Conservation (phyloP, 2,797 vertebrate species). For the Enteromius argenteus region DNA sequence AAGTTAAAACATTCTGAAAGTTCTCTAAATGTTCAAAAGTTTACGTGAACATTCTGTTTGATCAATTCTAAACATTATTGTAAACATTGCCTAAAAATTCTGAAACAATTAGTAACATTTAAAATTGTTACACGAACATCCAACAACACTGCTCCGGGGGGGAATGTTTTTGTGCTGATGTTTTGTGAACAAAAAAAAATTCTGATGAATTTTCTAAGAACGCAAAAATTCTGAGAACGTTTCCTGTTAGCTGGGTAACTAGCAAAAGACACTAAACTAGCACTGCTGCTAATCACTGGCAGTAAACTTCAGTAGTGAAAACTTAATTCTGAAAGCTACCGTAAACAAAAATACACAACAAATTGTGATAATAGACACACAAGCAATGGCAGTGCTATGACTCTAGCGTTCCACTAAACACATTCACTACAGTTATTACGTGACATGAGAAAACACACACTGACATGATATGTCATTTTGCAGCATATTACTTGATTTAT, state of each 20-base stretch:
- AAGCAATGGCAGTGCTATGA: constrained; percentile 38
- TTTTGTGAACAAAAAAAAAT: not conserved
- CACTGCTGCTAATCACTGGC: constrained; percentile 29
- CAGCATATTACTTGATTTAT: constrained; percentile 53
- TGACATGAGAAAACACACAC: constrained; percentile 20
- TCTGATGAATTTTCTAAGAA: not conserved
- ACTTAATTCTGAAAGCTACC: constrained; percentile 28
- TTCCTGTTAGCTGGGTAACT: constrained; percentile 10
- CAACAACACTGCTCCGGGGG: not conserved
- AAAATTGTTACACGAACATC: not conserved
- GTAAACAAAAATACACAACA: constrained; percentile 29
- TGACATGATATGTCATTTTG: constrained; percentile 28
- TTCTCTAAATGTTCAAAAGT: not conserved
- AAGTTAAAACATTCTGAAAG: not conserved
- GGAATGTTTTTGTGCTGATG: not conserved
- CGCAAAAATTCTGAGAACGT: not conserved
- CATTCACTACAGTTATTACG: constrained; percentile 31
- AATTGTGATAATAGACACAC: constrained; percentile 12
- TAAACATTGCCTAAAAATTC: not conserved
- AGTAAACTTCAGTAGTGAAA: constrained; percentile 33
- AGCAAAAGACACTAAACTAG: not conserved
- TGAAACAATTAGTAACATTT: not conserved
- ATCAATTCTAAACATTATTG: not conserved
- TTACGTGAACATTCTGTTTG: not conserved
- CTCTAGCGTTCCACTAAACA: constrained; percentile 33